phyloP scores from a whole-genome alignment of 1,140 invertebrate genomes.

The Caenorhabditis inopinata region DNA sequence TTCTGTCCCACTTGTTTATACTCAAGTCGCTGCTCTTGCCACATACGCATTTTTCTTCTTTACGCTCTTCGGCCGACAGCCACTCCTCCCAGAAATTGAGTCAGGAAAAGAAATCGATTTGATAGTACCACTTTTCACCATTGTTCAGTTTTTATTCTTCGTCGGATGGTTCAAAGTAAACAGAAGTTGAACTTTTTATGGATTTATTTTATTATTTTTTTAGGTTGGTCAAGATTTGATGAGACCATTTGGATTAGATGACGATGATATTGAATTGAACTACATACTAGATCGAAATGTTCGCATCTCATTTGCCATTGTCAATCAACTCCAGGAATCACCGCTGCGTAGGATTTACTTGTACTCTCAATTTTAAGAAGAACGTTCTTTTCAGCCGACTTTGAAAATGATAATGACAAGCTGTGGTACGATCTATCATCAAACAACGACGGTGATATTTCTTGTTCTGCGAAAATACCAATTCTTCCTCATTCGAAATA shows the following conservation, averaged over 20 bases:
- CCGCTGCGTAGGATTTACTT: neutral
- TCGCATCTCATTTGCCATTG: constrained; percentile 39
- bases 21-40: constrained; percentile 44
- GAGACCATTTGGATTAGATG: constrained; percentile 46
- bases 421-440: neutral
- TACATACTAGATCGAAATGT: constrained; percentile 48
- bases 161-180: constrained; percentile 36
- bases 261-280: constrained; percentile 49
- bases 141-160: constrained; percentile 46
- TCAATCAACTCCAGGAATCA: neutral
- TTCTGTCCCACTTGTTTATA: constrained; percentile 44
- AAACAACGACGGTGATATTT: neutral
- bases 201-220: neutral
- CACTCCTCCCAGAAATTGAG: constrained; percentile 39
- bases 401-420: constrained; percentile 23
- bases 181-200: neutral
- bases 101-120: constrained; percentile 40
- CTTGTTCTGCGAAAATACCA: neutral
- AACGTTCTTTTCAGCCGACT: neutral
- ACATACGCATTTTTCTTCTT: constrained; percentile 46
- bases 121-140: constrained; percentile 33
- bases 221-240: constrained; percentile 49
- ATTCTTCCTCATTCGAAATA: neutral
- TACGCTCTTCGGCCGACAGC: constrained; percentile 40
- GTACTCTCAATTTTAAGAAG: neutral